phyloP scores from a whole-genome alignment of 2,888 invertebrate species.

The Dusona sp. region DNA sequence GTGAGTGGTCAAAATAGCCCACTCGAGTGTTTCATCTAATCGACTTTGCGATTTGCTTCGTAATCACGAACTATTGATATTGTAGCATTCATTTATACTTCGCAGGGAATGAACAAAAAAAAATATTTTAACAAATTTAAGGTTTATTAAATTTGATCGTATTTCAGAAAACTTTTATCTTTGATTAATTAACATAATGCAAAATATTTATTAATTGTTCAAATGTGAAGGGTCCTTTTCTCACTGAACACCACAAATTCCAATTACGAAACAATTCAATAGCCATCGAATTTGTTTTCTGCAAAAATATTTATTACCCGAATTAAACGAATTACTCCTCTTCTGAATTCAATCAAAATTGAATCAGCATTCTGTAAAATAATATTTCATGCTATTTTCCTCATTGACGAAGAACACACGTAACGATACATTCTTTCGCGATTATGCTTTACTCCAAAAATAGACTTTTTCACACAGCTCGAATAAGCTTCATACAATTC shows the following conservation, averaged over 20 bases:
- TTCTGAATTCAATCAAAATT: neutral
- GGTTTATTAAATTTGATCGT: neutral
- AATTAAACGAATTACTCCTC: neutral
- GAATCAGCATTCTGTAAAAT: neutral
- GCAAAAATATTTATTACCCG: too few species aligned
- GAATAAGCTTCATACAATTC: neutral
- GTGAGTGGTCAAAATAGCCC: constrained; percentile 1
- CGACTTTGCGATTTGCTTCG: neutral
- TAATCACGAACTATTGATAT: neutral
- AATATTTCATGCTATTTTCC: neutral
- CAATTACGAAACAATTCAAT: neutral
- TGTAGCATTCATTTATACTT: neutral
- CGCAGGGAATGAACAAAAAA: neutral
- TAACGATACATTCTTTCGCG: neutral
- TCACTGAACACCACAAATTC: neutral
- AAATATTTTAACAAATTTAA: neutral
- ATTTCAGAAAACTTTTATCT: neutral
- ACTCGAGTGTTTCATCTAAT: constrained; percentile 29
- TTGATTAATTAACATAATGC: neutral
- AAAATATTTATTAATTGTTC: too few species aligned
- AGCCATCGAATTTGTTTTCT: too few species aligned
- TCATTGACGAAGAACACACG: neutral
- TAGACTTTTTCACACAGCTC: neutral
- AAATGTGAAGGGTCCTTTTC: too few species aligned
- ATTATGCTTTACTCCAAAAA: neutral